Percentiles rank a stretch among this genome's conserved stretches.
Evolutionary conservation across 2,888 invertebrate species (phyloP).

Genomic region (Uloborus plumipes): DNA sequence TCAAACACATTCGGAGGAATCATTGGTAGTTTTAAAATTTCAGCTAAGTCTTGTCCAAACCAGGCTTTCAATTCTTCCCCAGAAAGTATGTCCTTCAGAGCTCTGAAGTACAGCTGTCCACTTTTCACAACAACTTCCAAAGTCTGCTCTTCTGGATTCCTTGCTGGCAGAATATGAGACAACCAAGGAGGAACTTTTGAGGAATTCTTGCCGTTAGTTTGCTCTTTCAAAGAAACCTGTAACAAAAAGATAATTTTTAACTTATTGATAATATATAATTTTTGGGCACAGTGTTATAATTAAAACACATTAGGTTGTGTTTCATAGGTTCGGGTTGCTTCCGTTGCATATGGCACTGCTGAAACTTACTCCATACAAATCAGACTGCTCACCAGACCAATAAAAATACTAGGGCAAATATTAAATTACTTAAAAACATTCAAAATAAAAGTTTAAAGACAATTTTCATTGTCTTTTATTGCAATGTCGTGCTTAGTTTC

Average conservation of each 20-base stretch:
- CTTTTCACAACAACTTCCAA: slow-evolving; percentile 65
- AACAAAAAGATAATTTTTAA: background rate
- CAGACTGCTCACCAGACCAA: too few relatives aligned
- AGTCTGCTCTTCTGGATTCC: slow-evolving; percentile 66
- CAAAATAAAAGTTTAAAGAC: too few relatives aligned
- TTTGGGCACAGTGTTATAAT: too few relatives aligned
- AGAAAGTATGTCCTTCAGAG: slow-evolving; percentile 46
- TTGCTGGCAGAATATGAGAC: slow-evolving; percentile 69
- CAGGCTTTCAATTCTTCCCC: slow-evolving; percentile 65
- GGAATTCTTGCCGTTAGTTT: slow-evolving; percentile 12
- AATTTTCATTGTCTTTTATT: too few relatives aligned
- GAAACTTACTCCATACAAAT: too few relatives aligned
- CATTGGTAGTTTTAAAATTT: slow-evolving; percentile 62
- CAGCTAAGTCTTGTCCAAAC: slow-evolving; percentile 65
- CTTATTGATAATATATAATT: too few relatives aligned
- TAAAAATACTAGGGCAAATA: too few relatives aligned
- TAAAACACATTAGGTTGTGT: too few relatives aligned
- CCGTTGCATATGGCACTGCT: too few relatives aligned
- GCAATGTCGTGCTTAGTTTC: too few relatives aligned
- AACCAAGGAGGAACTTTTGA: slow-evolving; percentile 52
- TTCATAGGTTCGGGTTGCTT: too few relatives aligned
- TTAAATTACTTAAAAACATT: too few relatives aligned
- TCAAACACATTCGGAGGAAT: slow-evolving; percentile 58
- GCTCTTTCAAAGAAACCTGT: slow-evolving; percentile 41
- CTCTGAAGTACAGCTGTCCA: slow-evolving; percentile 66